Percentiles rank a stretch among this genome's conserved stretches.
Evolutionary conservation across 2,888 invertebrate genomes (phyloP).

Genomic region (Drosophila kambysellisi): DNA sequence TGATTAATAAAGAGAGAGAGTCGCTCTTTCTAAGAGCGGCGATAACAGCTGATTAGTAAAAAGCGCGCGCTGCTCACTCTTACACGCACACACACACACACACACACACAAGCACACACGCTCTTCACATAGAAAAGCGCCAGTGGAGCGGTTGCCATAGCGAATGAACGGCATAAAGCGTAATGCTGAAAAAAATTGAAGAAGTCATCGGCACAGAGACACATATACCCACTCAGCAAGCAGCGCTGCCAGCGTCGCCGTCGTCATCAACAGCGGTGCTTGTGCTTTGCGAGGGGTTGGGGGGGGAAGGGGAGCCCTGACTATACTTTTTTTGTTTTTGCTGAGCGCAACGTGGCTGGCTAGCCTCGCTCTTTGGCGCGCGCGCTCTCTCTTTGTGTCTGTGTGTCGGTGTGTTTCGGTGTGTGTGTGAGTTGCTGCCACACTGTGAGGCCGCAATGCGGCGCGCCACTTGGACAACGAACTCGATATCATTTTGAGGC

Average conservation of each 20-base stretch:
- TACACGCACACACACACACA: constrained; percentile 15
- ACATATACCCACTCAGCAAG: constrained; percentile 83
- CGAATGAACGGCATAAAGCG: constrained; percentile 78
- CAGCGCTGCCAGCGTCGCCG: constrained; percentile 47
- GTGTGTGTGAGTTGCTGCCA: constrained; percentile 56
- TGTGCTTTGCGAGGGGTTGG: constrained; percentile 23
- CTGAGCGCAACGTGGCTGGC: constrained; percentile 46
- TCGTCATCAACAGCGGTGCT: constrained; percentile 44
- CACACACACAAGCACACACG: constrained; percentile 17
- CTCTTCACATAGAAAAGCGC: constrained; percentile 37
- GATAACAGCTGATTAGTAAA: constrained; percentile 70
- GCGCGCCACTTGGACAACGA: constrained; percentile 82
- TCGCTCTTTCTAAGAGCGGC: constrained; percentile 36
- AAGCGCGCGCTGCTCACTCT: constrained; percentile 57
- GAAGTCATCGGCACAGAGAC: constrained; percentile 84
- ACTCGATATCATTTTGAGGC: constrained; percentile 85
- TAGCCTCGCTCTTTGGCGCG: constrained; percentile 37
- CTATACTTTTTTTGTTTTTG: constrained; percentile 4
- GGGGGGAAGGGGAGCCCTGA: constrained; percentile 7
- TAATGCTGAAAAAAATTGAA: constrained; percentile 68
- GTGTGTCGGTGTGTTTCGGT: constrained; percentile 21
- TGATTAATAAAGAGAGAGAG: constrained; percentile 21
- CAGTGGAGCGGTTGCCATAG: constrained; percentile 75
- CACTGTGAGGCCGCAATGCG: constrained; percentile 70
- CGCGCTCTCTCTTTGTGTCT: constrained; percentile 12